Base-by-base conservation (phyloP, 2,797 vertebrate genomes). In the Sciurus vulgaris region DNA sequence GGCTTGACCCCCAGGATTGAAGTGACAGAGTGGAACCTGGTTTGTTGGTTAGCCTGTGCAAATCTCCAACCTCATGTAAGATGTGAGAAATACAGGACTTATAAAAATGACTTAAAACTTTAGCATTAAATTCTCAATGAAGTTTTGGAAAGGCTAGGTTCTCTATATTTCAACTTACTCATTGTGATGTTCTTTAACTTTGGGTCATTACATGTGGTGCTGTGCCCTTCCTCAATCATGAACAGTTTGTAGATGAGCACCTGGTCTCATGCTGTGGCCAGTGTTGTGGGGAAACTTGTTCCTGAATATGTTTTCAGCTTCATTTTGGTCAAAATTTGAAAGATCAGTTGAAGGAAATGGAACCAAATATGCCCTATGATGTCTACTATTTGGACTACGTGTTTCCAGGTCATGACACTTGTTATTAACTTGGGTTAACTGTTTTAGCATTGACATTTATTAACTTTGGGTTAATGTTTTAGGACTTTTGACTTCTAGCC, bases 311-410 rank as follows among this genome's bases (percentile, higher is more conserved):
- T 22, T n/a, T 82, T 56, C 63, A 30, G 81, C 78, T 89, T 93
- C 54, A 47, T 86, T 72, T 91, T 74, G 93, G 41, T 20, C 38
- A 76, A 77, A 49, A 35, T 77, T 85, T 28, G 49, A 91, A 79
- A 81, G 65, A 35, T 91, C 69, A 63, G 35, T 56, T 22, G 26
- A 86, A 95, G n/a, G 77, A 88, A 90, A 84, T 49, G 79, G 5
- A 73, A 38, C 7, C 12, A 12, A 14, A 7, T 3, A 10, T 47
- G 2, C 7, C 18, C 38, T 30, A 4, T 33, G 33, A 35, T 38
- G n/a, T 85, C 35, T 77, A 2, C 44, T 30, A 4, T 4, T 17
- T 51, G n/a, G 11, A 49, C 11, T 38, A 28, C 24, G 6, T 47
- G 73, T 73, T 90, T 76, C 65, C 7, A 1, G 5, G 69, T 38